Evolutionary conservation across 2,797 vertebrate species (phyloP).

Genomic region (Eulemur albifrons): DNA sequence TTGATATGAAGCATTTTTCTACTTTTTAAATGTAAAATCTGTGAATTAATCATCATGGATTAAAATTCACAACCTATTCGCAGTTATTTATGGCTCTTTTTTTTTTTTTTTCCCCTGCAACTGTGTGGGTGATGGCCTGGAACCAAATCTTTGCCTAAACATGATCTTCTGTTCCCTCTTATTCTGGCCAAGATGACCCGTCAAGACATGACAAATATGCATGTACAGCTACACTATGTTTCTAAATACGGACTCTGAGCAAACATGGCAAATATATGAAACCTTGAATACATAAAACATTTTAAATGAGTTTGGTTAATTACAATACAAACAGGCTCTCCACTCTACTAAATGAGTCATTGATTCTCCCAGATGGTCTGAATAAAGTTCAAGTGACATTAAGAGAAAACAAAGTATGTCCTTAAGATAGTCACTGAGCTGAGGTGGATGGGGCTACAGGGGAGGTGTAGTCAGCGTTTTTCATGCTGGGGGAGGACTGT

Average conservation of each 20-base stretch:
- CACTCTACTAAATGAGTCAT: not conserved
- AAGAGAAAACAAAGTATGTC: conserved; percentile 26
- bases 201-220: conserved; percentile 26
- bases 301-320: not conserved
- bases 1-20: not conserved
- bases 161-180: not conserved
- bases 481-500: not conserved
- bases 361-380: conserved; percentile 12
- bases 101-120: not conserved
- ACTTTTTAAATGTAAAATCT: conserved; percentile 39
- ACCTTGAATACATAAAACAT: not conserved
- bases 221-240: not conserved
- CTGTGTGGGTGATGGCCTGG: not conserved
- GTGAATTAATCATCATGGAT: not conserved
- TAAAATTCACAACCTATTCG: conserved; percentile 37
- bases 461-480: not conserved
- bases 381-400: conserved; percentile 39
- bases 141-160: conserved; percentile 52
- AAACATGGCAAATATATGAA: not conserved
- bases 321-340: conserved; percentile 34
- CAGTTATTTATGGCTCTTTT: not conserved
- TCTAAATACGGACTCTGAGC: not conserved
- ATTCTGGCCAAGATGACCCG: not conserved
- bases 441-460: not conserved
- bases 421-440: not conserved